Evolutionary conservation across 2,113 vertebrate genomes (phyloP), one percentile per base, ranked within the genome.

Genomic region (Gracilinanus agilis): DNA sequence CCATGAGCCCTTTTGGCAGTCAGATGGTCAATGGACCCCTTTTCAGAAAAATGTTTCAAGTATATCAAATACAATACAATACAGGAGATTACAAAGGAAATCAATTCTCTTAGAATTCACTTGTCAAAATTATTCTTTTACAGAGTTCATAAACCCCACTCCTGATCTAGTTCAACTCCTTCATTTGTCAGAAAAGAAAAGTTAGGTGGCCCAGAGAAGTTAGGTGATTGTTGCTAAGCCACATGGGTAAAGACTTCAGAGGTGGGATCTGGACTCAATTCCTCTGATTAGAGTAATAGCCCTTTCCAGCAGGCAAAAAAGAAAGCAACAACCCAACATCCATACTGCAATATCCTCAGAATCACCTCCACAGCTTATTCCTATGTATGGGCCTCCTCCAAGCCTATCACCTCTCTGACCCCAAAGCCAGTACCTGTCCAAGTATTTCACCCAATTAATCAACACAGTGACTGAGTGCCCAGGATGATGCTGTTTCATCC

Each of bases 391-490:
- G 67, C n/a, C n/a, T 40, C 67, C n/a, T 83, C n/a, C 19, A 7
- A 83, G 67, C 7, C n/a, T 83, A n/a, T 2, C 67, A 83, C 67
- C n/a, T 83, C 40, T 40, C 67, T 83, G 67, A 83, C n/a, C 67
- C 19, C 67, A 21, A 83, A 40, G n/a, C 67, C n/a, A 23, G n/a
- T 83, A 83, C 67, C n/a, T 83, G n/a, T 83, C n/a, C 67, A 83
- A 83, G 67, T 83, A 83, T 83, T 83, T 83, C 67, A 83, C n/a
- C n/a, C n/a, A 40, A 83, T 83, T 83, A 40, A 83, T 83, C 67
- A 40, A 40, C 67, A 83, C 4, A 21, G 34, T 40, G 19, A 40
- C 7, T 23, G 67, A 83, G 67, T 40, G n/a, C 16, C 23, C 6
- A 83, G 67, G 13, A 40, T 83, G 67, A 83, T 83, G 67, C 67